phyloP scores from a whole-genome alignment of 2,797 vertebrate genomes.

The Pantherophis vulpinus region DNA sequence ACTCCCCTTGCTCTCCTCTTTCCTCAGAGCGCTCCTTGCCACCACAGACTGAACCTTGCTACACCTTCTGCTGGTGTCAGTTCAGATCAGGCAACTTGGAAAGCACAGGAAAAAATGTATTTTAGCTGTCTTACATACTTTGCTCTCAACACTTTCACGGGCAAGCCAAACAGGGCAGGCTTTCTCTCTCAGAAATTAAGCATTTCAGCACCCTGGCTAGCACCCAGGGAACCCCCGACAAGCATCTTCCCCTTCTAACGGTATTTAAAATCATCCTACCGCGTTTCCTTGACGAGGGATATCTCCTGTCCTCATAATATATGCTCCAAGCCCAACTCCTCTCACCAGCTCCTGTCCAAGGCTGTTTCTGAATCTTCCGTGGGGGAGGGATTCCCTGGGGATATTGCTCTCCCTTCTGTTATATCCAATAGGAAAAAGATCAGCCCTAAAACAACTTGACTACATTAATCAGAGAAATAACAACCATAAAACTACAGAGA shows the following conservation, averaged over 20 bases:
- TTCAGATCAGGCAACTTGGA: background rate
- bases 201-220: background rate
- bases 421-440: background rate
- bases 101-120: background rate
- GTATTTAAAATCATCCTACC: background rate
- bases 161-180: too few species aligned
- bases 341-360: background rate
- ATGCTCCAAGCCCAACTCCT: too few species aligned
- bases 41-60: background rate
- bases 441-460: background rate
- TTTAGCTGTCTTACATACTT: background rate
- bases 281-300: background rate
- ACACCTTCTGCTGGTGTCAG: background rate
- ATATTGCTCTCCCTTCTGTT: background rate
- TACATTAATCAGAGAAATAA: background rate
- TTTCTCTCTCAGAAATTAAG: fast-evolving
- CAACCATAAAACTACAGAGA: background rate
- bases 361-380: background rate
- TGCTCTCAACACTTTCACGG: background rate
- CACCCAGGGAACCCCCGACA: background rate
- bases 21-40: background rate
- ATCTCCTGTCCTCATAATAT: background rate
- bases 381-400: too few species aligned
- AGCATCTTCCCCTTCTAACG: background rate
- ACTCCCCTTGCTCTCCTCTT: too few species aligned